Evolutionary conservation across 1,140 invertebrate genomes (phyloP).

Genomic region (Drusus annulatus): DNA sequence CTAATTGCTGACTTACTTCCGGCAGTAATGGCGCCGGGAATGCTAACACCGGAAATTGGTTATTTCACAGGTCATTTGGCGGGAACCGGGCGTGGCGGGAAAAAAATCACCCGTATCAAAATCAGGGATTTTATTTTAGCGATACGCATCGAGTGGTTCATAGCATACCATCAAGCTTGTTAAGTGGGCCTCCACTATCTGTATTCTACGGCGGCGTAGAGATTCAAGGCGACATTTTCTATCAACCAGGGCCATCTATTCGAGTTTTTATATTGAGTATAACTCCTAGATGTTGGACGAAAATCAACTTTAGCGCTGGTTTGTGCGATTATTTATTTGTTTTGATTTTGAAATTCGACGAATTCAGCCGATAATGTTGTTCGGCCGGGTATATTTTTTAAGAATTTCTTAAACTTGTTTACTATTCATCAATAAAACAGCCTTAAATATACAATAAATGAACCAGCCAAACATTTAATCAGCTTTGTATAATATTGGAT

Average conservation of each 20-base stretch:
- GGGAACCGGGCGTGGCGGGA: conserved; percentile 23
- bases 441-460: no score
- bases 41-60: conserved; percentile 23
- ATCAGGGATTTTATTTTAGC: conserved; percentile 4
- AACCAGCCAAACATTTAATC: no score
- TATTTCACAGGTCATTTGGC: conserved; percentile 37
- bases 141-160: background rate
- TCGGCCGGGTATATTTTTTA: no score
- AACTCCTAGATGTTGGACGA: background rate
- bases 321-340: background rate
- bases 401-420: no score
- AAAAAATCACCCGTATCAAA: conserved; percentile 13
- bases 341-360: background rate
- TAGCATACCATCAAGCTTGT: background rate
- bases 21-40: conserved; percentile 17
- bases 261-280: no score
- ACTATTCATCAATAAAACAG: no score
- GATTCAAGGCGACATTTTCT: background rate
- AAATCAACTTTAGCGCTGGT: background rate
- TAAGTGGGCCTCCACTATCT: background rate
- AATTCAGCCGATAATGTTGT: no score
- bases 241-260: background rate
- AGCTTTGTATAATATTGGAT: no score
- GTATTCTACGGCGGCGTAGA: background rate
- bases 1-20: conserved; percentile 36